A percentile compares a stretch with the other conserved stretches of the same genome.
These are phyloP conservation scores for Nylanderia fulva DNA, from an alignment of 1,140 invertebrate species.

Conservation along the genomic window DNA sequence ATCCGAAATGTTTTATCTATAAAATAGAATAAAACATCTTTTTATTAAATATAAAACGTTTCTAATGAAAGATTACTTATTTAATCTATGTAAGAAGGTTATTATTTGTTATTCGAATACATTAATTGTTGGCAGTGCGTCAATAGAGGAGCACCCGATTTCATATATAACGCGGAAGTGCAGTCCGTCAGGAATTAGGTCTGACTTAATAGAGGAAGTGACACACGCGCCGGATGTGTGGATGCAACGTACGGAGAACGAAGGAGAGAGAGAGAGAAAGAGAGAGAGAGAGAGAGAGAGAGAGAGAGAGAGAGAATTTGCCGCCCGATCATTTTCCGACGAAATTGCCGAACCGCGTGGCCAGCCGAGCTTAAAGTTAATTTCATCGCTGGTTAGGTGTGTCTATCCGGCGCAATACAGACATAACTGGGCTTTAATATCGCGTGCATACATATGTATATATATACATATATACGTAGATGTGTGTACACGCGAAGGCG, in stretches of 20 bases:
- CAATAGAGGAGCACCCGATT: background rate
- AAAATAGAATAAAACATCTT: background rate
- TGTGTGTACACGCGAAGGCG: conserved; percentile 40
- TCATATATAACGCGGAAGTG: conserved; percentile 45
- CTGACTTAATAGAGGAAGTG: conserved; percentile 53
- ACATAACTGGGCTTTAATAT: conserved; percentile 65
- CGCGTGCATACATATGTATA: conserved; percentile 50
- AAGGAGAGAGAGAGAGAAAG: background rate
- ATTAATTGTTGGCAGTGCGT: background rate
- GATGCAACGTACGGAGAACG: conserved; percentile 3
- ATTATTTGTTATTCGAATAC: background rate
- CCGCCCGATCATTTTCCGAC: conserved; percentile 65
- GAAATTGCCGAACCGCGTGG: conserved; percentile 31
- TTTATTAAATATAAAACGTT: background rate
- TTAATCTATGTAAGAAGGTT: background rate
- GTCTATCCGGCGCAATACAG: conserved; percentile 54
- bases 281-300: background rate
- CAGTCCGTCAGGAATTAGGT: conserved; percentile 33
- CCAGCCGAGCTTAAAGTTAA: conserved; percentile 63
- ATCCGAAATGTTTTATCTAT: background rate
- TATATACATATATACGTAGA: too few species aligned
- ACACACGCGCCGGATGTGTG: conserved; percentile 47
- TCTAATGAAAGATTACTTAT: background rate
- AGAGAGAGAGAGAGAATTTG: background rate
- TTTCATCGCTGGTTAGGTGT: conserved; percentile 70